phyloP scores from a whole-genome alignment of 2,888 invertebrate species.

The Beris morrisii region DNA sequence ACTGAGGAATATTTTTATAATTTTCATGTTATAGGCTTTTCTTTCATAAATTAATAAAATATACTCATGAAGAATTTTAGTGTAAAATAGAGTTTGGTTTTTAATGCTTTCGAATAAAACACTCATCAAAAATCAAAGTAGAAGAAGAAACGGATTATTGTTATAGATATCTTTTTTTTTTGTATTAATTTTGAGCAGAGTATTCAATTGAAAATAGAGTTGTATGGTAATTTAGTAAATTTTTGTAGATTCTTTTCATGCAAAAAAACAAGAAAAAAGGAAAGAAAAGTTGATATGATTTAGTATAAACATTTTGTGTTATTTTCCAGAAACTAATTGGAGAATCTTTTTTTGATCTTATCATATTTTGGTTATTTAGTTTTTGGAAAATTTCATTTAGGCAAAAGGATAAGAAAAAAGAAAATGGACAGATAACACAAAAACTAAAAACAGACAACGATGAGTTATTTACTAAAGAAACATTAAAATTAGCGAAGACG shows the following conservation, averaged over 20 bases:
- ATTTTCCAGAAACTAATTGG: too few species aligned
- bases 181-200: constrained; percentile 10
- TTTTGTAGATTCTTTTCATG: constrained; percentile 25
- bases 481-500: too few species aligned
- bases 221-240: constrained; percentile 29
- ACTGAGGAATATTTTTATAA: constrained; percentile 56
- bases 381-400: too few species aligned
- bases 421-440: too few species aligned
- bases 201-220: constrained; percentile 25
- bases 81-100: constrained; percentile 20
- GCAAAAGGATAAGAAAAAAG: too few species aligned
- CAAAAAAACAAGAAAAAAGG: constrained; percentile 19
- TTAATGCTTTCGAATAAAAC: background rate
- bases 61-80: constrained; percentile 17
- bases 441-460: too few species aligned
- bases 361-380: too few species aligned
- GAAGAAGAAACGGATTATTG: background rate
- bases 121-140: constrained; percentile 24
- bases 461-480: too few species aligned
- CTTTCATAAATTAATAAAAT: constrained; percentile 15
- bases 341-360: too few species aligned
- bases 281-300: background rate
- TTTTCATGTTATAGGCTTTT: constrained; percentile 8
- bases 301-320: too few species aligned
- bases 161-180: too few species aligned